Base-by-base conservation (phyloP, 2,797 vertebrate genomes). In the Enteromius fasciolatus region DNA sequence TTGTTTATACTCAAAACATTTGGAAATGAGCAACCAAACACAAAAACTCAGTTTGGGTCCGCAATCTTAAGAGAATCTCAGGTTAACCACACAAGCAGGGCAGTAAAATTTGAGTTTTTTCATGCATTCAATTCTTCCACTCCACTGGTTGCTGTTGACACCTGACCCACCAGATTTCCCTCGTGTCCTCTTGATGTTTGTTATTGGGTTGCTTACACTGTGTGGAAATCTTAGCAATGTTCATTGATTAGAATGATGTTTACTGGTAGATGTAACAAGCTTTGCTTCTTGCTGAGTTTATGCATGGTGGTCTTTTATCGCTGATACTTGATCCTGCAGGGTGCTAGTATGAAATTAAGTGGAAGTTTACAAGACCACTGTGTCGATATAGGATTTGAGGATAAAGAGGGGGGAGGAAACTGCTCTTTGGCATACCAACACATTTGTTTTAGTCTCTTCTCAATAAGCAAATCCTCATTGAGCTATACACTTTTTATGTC, bases 141-240 rank as follows among this genome's bases (percentile, higher is more conserved):
- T 61, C 41, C 57, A 81, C 83, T 82, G 80, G 82, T 67, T 81
- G 67, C 44, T 76, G 28, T 78, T 82, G 76, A 85, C 81, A 80
- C 70, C 54, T 82, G 78, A 81, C 78, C 66, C 83, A 75, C 52
- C 66, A 78, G 57, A 68, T 46, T 73, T 63, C 59, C 41, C 77
- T 66, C 6, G 50, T 57, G 64, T 76, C 48, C 57, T 28, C 78
- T 75, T 84, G 48, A 72, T 68, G 74, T 81, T 33, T 82, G 81
- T 73, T 84, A 81, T 78, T 81, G 61, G 41, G 77, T 64, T 76
- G 83, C 69, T 68, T 85, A 75, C 74, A 61, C 73, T 63, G 52
- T 20, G 66, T 75, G 36, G 41, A 70, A 78, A 78, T 78, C 84
- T 41, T n/a, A 80, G 72, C 80, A 76, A 79, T 54, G 72, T 44